A percentile compares a stretch with the other conserved stretches of the same genome.
Conservation (phyloP, 2,113 vertebrate genomes). For the Marmota flaviventris region DNA sequence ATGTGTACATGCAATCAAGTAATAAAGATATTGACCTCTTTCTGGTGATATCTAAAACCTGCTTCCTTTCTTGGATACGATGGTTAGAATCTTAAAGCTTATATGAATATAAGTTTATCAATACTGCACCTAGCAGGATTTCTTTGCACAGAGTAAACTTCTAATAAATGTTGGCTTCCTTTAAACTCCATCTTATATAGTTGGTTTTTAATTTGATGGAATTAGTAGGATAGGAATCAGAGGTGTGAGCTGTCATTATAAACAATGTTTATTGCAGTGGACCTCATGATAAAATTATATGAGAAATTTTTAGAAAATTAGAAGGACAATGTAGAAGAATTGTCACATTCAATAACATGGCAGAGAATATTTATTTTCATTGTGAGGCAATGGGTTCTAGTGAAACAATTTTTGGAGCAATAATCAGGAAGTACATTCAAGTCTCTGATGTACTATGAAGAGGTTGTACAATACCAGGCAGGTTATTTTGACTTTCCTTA, state of each 20-base stretch:
- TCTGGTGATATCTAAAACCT: not conserved
- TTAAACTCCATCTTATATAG: not conserved
- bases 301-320: not conserved
- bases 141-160: not conserved
- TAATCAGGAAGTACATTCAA: not conserved
- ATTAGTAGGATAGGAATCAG: not conserved
- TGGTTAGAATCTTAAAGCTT: not conserved
- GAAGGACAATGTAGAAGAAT: not conserved
- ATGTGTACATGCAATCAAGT: not conserved
- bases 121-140: not conserved
- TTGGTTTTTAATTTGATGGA: conserved; percentile 51
- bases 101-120: not conserved
- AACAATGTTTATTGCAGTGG: not conserved
- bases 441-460: not conserved
- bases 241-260: not conserved
- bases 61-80: not conserved
- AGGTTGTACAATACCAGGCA: not conserved
- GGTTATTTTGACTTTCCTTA: conserved; percentile 2
- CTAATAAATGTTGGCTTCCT: not conserved
- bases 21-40: not conserved
- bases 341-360: not conserved
- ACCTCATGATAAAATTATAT: not conserved
- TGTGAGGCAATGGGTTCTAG: not conserved
- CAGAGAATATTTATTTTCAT: not conserved
- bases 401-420: not conserved